These are phyloP conservation scores for Nibea coibor DNA, from an alignment of 2,113 vertebrate genomes.

Conservation along the genomic window DNA sequence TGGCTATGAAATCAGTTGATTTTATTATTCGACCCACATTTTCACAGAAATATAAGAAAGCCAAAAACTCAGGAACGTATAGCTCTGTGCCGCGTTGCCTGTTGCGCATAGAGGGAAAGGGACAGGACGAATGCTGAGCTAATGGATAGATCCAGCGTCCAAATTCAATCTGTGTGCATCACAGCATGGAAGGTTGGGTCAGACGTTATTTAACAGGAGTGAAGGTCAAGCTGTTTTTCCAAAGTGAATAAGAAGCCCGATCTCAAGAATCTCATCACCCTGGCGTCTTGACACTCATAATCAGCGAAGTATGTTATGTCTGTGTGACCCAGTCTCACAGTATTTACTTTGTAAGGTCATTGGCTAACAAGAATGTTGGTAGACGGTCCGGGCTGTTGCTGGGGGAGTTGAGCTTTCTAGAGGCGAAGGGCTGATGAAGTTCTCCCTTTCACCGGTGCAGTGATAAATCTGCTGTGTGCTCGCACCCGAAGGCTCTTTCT, in stretches of 20 bases:
- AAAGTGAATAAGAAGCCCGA: neutral
- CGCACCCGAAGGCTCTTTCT: constrained; percentile 13
- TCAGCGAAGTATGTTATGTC: constrained; percentile 28
- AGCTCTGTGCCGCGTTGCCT: neutral
- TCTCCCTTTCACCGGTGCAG: constrained; percentile 7
- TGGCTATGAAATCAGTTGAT: constrained; percentile 49
- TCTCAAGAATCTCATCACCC: neutral
- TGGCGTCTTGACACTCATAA: constrained; percentile 3
- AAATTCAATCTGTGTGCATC: neutral
- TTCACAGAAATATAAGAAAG: constrained; percentile 31
- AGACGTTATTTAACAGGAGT: neutral
- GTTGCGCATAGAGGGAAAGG: constrained; percentile 6
- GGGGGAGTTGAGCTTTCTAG: constrained; percentile 6
- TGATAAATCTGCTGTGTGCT: constrained; percentile 14
- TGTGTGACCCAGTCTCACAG: constrained; percentile 40
- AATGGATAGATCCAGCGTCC: neutral
- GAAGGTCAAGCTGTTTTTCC: constrained; percentile 1
- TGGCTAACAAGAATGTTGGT: constrained; percentile 35
- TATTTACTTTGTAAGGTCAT: constrained; percentile 47
- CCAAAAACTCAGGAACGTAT: constrained; percentile 21
- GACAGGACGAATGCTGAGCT: constrained; percentile 16
- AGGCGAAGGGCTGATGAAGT: constrained; percentile 10
- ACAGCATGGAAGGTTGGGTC: neutral
- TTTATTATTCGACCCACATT: constrained; percentile 36
- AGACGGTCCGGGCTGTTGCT: constrained; percentile 1